phyloP scores from a whole-genome alignment of 2,113 vertebrate genomes.

The Reinhardtius hippoglossoides region DNA sequence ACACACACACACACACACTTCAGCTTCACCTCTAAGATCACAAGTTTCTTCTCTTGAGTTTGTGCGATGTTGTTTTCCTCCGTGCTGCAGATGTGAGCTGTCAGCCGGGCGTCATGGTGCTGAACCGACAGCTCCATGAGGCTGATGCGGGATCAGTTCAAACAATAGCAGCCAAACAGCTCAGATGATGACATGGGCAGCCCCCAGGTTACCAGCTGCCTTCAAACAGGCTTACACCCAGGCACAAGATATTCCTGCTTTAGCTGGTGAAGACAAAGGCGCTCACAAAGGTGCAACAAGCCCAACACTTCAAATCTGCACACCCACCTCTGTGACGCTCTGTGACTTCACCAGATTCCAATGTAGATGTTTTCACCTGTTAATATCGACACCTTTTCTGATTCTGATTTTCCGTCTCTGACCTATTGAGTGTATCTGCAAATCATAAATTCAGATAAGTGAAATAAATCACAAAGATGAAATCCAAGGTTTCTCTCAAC shows the following conservation, averaged over 20 bases:
- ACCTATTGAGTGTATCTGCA: neutral
- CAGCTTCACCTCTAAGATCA: neutral
- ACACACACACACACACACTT: neutral
- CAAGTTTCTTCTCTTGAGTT: neutral
- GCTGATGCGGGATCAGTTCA: conserved; percentile 32
- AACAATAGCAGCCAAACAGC: conserved; percentile 10
- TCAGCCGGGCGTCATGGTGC: conserved; percentile 25
- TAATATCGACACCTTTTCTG: neutral
- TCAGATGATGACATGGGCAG: conserved; percentile 26
- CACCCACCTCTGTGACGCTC: neutral
- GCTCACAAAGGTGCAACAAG: conserved; percentile 9
- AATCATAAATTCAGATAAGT: neutral
- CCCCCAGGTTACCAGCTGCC: conserved; percentile 6
- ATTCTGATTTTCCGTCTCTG: too few relatives aligned
- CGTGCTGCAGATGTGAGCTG: conserved; percentile 15
- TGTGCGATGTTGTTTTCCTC: neutral
- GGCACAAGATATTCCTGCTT: conserved; percentile 9
- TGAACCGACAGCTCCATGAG: conserved; percentile 37
- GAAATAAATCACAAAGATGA: neutral
- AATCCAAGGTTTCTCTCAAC: neutral
- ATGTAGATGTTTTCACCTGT: neutral
- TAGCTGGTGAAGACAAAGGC: conserved; percentile 16
- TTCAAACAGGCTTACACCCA: conserved; percentile 5
- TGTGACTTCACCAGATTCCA: neutral
- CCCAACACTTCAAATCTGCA: neutral